Conservation (phyloP, 2,797 vertebrate species). For the Delichon dasypus region DNA sequence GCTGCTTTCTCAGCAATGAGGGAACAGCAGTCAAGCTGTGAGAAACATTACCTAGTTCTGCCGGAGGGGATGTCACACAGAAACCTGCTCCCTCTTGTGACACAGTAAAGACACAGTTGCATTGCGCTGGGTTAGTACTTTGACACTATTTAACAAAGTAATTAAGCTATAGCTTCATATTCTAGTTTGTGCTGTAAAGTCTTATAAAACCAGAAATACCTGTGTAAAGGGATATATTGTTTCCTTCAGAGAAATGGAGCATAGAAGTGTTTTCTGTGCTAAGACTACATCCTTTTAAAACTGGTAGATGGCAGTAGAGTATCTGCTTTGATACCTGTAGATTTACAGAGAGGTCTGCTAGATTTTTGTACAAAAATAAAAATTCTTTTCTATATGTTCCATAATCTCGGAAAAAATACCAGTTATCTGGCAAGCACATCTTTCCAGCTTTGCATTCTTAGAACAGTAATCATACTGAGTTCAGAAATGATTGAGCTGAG, state of each 20-base stretch:
- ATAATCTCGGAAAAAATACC: not conserved
- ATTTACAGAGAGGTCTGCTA: not conserved
- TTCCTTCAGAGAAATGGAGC: not conserved
- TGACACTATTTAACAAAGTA: not conserved
- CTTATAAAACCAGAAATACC: not conserved
- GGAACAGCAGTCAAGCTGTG: not conserved
- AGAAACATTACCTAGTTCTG: not conserved
- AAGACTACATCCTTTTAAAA: not conserved
- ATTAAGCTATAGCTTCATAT: not conserved
- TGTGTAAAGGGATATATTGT: not conserved
- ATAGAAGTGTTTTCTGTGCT: not conserved
- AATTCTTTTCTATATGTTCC: not conserved
- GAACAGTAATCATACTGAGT: not conserved
- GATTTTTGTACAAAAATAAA: not conserved
- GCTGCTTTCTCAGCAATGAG: not conserved
- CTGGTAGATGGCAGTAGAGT: slow-evolving; percentile 72
- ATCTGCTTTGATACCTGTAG: not conserved
- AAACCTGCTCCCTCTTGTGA: not conserved
- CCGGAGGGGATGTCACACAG: not conserved
- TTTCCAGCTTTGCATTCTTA: not conserved
- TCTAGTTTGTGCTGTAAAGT: not conserved
- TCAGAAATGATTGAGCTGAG: not conserved
- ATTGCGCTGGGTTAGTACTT: not conserved
- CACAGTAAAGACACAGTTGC: not conserved
- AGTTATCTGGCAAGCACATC: not conserved